Conservation (phyloP, 2,888 invertebrate genomes). For the Ptychoptera contaminata region DNA sequence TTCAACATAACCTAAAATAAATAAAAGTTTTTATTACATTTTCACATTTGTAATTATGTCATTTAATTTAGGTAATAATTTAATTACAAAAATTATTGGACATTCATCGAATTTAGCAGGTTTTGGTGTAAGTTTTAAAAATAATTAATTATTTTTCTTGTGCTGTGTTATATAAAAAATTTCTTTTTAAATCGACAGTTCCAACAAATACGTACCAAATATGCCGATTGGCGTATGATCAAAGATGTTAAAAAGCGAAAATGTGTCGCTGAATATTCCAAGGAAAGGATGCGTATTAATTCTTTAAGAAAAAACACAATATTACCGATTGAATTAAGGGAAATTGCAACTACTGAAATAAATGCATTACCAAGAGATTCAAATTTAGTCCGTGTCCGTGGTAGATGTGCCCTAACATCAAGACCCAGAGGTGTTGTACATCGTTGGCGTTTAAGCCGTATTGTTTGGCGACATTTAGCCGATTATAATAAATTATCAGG, state of each 20-base stretch:
- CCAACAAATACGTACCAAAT: constrained; percentile 59
- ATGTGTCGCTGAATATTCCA: constrained; percentile 54
- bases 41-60: too few species aligned
- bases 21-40: too few species aligned
- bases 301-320: constrained; percentile 72
- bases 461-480: constrained; percentile 77
- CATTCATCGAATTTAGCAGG: too few species aligned
- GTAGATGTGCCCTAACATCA: constrained; percentile 80
- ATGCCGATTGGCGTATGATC: constrained; percentile 70
- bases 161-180: too few species aligned
- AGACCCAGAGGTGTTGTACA: constrained; percentile 64
- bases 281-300: constrained; percentile 64
- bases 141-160: too few species aligned
- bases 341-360: constrained; percentile 61
- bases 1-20: too few species aligned
- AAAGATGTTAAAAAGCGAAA: constrained; percentile 73
- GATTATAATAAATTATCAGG: constrained; percentile 90
- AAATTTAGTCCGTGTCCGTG: constrained; percentile 43
- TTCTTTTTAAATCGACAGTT: constrained; percentile 29
- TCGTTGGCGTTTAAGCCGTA: constrained; percentile 77
- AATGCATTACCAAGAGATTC: constrained; percentile 63
- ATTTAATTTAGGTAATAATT: too few species aligned
- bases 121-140: too few species aligned
- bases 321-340: constrained; percentile 65
- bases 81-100: too few species aligned